Base-by-base conservation (phyloP, 2,797 vertebrate genomes). In the Scolopax rusticola region DNA sequence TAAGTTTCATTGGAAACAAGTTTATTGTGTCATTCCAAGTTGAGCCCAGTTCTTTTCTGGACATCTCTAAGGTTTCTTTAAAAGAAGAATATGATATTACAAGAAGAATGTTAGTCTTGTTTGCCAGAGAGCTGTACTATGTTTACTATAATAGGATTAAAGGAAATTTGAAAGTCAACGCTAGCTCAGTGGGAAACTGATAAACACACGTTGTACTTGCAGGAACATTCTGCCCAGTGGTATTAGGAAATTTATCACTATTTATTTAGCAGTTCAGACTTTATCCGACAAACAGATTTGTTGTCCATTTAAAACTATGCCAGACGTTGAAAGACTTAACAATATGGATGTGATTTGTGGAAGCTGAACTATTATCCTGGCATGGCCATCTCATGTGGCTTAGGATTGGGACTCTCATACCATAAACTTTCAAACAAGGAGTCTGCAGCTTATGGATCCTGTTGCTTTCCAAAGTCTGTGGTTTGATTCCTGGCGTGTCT, bases 61-160 rank as follows among this genome's bases (percentile, higher is more conserved):
- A 97, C 67, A 89, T 82, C 59, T 83, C 87, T 91, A 74, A 85
- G 61, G 67, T 95, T 95, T 96, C 95, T 96, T 96, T 97, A 91
- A 92, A 94, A 95, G 94, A 91, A 92, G 84, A 84, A 87, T 96
- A 94, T 95, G 94, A 85, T 97, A 95, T 97, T 97, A 89, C 93
- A 97, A 69, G 71, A 94, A 88, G 92, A 97, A 95, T 95, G 96
- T 95, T 95, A 51, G 65, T 76, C 70, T 95, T 94, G 69, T 95
- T 96, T 97, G 97, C 97, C 96, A 97, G 95, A 95, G 95, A 89
- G 65, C 93, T 92, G 88, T 90, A 85, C 93, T 94, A 89, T 97
- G 95, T 97, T 97, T 97, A 97, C 96, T 96, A 97, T 96, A 96
- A 96, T 94, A 95, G 90, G 92, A 95, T 97, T 96, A 93, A 91